phyloP scores from a whole-genome alignment of 1,140 invertebrate genomes.

The Nilaparvata lugens region DNA sequence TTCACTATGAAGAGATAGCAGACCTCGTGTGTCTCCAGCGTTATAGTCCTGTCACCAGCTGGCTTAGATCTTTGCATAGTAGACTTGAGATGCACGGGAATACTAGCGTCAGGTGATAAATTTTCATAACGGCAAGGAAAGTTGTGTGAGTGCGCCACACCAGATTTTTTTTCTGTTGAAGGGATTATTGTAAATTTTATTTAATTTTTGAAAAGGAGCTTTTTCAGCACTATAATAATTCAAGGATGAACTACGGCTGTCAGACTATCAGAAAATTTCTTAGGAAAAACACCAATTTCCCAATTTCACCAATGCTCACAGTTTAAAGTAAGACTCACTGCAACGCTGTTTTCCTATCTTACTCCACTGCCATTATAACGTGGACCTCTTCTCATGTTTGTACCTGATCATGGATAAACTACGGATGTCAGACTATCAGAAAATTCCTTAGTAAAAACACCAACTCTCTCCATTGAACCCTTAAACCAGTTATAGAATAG shows the following conservation, averaged over 20 bases:
- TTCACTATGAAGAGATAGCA: too few relatives aligned
- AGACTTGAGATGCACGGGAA: too few relatives aligned
- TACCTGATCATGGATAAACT: conserved; percentile 52
- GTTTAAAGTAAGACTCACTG: background rate
- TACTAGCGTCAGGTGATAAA: too few relatives aligned
- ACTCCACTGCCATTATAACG: too few relatives aligned
- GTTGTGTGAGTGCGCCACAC: too few relatives aligned
- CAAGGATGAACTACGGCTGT: conserved; percentile 48
- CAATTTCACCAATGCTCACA: background rate
- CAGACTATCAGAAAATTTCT: background rate
- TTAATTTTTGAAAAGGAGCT: background rate
- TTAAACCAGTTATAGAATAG: background rate
- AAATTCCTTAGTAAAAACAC: background rate
- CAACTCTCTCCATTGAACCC: background rate
- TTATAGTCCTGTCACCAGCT: too few relatives aligned
- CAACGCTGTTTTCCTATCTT: background rate
- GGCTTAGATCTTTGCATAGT: too few relatives aligned
- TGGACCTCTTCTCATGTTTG: background rate
- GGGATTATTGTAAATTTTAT: background rate
- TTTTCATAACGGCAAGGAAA: too few relatives aligned
- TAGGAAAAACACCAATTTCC: background rate
- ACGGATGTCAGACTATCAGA: conserved; percentile 13
- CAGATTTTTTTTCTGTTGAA: too few relatives aligned
- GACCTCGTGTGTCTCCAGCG: too few relatives aligned
- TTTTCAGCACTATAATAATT: conserved; percentile 40